Evolutionary conservation across 2,113 vertebrate genomes (phyloP).

Genomic region (Planiliza haematocheilus): DNA sequence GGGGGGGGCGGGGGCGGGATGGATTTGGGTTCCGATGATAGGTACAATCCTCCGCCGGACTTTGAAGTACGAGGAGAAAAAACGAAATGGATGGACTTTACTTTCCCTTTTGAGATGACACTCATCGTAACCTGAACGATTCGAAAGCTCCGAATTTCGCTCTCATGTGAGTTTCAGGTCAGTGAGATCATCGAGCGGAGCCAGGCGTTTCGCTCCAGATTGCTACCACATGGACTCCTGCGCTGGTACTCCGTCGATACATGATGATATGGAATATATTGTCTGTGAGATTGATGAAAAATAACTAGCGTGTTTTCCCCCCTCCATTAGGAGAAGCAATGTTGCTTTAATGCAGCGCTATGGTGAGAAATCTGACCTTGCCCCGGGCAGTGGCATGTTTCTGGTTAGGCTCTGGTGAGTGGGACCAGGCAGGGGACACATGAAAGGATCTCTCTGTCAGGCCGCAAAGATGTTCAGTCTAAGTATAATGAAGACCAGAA

Average conservation of each 20-base stretch:
- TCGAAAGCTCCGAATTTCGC: conserved; percentile 49
- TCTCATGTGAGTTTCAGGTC: conserved; percentile 68
- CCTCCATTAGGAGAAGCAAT: conserved; percentile 71
- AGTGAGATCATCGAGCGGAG: conserved; percentile 65
- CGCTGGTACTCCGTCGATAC: conserved; percentile 49
- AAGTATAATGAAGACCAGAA: conserved; percentile 84
- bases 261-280: conserved; percentile 77
- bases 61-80: conserved; percentile 62
- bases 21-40: conserved; percentile 54
- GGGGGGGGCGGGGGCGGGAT: conserved; percentile 10
- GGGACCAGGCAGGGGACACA: conserved; percentile 79
- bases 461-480: conserved; percentile 78
- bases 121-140: conserved; percentile 60
- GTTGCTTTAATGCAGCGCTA: conserved; percentile 73
- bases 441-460: conserved; percentile 81
- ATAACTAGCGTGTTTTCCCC: conserved; percentile 54
- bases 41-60: conserved; percentile 32
- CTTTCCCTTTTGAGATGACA: conserved; percentile 56
- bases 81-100: conserved; percentile 49
- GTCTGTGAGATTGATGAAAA: conserved; percentile 79
- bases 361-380: conserved; percentile 81
- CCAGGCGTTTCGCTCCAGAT: conserved; percentile 60
- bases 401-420: conserved; percentile 82
- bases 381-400: conserved; percentile 82
- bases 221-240: conserved; percentile 71